These are phyloP conservation scores for Cheilosia pagana DNA, from an alignment of 2,888 invertebrate species.

Conservation along the genomic window DNA sequence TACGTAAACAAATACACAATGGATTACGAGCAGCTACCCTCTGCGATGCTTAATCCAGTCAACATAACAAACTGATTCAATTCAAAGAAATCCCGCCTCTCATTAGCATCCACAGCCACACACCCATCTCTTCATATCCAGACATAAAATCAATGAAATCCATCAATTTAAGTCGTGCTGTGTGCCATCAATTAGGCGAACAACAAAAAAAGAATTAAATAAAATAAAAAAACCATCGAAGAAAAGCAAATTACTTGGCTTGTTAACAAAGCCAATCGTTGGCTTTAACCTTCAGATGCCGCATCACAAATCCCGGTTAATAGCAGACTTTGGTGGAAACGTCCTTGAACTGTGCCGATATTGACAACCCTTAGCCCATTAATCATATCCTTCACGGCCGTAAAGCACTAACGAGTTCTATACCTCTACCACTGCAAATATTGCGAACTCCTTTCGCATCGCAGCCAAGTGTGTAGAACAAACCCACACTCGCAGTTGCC, in stretches of 20 bases:
- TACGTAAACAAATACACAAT: no score
- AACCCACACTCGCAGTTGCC: not conserved
- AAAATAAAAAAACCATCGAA: not conserved
- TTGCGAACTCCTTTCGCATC: slow-evolving; percentile 8
- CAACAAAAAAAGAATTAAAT: not conserved
- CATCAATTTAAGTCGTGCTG: slow-evolving; percentile 9
- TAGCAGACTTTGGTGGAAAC: slow-evolving; percentile 13
- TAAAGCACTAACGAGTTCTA: slow-evolving; percentile 18
- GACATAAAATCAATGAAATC: slow-evolving; percentile 41
- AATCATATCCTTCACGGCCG: slow-evolving; percentile 43
- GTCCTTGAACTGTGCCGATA: slow-evolving; percentile 36
- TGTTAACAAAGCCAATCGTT: slow-evolving; percentile 45
- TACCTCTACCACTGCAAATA: not conserved
- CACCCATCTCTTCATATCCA: not conserved
- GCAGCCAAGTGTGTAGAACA: no score
- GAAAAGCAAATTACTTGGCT: slow-evolving; percentile 21
- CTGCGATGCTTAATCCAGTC: not conserved
- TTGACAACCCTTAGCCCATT: slow-evolving; percentile 49
- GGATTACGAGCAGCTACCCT: not conserved
- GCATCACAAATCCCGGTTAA: slow-evolving; percentile 37
- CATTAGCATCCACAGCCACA: not conserved
- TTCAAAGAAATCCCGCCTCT: not conserved
- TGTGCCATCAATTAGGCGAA: slow-evolving; percentile 34
- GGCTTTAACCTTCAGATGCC: slow-evolving; percentile 48
- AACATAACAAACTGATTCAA: not conserved